Evolutionary conservation across 1,140 invertebrate species (phyloP), one percentile per base, ranked within the genome.

Genomic region (Macrotrachela quadricornifera): DNA sequence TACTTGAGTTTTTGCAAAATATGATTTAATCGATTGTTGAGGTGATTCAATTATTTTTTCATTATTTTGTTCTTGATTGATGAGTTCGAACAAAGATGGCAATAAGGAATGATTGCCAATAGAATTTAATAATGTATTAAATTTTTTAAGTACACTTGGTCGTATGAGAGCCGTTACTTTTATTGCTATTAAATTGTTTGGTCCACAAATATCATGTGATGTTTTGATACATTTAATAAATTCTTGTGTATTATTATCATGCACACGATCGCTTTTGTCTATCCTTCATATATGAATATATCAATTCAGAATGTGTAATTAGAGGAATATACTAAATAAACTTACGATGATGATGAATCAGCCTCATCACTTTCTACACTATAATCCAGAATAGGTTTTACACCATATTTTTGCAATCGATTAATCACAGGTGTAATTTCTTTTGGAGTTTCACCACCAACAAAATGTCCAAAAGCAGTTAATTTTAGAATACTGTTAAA

Each of bases 391-490:
- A 97, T 95, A 1, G 90, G 85, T 70, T 97, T 96, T 6, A 96
- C 91, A 16, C 92, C 92, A 71, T 94, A 97, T 44, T 82, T 81
- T 38, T 80, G 76, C 58, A 95, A 74, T 63, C 83, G 62, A 14
- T 64, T 61, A 37, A 74, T 64, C 44, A 78, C 78, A 12, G 88
- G 86, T 56, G 79, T 77, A 39, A 74, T 63, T 12, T 54, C 60
- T 6, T 60, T 59, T 49, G 65, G 42, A 59, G 60, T 54, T 45
- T 64, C 63, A 21, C 69, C 69, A 44, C 62, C 68, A 11, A 99
- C 91, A 72, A 99, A 99, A 69, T 97, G 92, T 12, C 91, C 91
- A 68, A 95, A 99, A 72, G 97, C 92, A 16, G 90, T 90, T 1
- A 76, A 72, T 68, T 87, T 87, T 84, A 96, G 92, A 41, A 91